A percentile compares a stretch with the other conserved stretches of the same genome.
Evolutionary conservation across 2,797 vertebrate species (phyloP).

Genomic region (Poecile montanus): DNA sequence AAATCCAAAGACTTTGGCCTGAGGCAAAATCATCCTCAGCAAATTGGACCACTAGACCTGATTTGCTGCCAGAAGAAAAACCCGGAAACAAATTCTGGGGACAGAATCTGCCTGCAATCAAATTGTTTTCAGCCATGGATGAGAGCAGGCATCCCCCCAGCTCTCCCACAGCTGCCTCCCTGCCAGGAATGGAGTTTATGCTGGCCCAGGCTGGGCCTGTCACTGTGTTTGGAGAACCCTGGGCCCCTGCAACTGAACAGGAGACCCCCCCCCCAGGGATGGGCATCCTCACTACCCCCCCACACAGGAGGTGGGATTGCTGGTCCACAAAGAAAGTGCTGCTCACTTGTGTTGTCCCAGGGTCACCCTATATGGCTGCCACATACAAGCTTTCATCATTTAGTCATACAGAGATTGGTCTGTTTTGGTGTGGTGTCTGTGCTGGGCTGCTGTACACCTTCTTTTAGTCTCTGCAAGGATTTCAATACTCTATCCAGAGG

Average conservation of each 20-base stretch:
- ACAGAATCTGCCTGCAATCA: background rate
- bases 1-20: conserved; percentile 2
- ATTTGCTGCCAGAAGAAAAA: background rate
- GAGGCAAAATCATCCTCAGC: background rate
- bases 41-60: background rate
- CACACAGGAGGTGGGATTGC: fast-evolving
- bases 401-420: background rate
- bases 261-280: background rate
- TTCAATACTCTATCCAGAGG: background rate
- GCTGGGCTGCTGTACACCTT: background rate
- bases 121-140: background rate
- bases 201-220: background rate
- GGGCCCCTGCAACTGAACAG: background rate
- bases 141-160: background rate
- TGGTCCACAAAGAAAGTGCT: fast-evolving
- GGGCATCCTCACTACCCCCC: background rate
- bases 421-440: background rate
- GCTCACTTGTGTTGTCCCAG: background rate
- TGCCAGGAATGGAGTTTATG: background rate
- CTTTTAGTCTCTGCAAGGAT: background rate
- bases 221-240: background rate
- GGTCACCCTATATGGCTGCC: background rate
- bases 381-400: background rate
- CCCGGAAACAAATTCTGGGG: background rate
- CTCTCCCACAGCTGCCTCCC: background rate